Conservation (phyloP, 2,888 invertebrate genomes). For the Drosophila flavopinicola region DNA sequence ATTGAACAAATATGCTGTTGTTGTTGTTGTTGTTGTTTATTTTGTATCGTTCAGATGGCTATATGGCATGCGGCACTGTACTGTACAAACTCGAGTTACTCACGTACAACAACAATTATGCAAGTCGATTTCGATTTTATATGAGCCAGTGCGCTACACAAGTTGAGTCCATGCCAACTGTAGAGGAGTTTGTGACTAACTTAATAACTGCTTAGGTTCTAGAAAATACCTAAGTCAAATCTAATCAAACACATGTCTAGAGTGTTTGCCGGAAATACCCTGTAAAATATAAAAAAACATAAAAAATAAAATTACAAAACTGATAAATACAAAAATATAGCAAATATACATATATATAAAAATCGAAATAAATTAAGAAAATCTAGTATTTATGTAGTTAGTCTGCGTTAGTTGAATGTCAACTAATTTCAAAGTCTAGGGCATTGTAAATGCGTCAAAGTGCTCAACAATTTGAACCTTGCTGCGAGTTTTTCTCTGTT, state of each 20-base stretch:
- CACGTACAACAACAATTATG: constrained; percentile 70
- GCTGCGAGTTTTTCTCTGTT: constrained; percentile 2
- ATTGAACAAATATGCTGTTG: constrained; percentile 42
- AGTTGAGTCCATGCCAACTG: not conserved
- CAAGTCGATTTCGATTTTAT: constrained; percentile 67
- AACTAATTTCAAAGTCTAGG: not conserved
- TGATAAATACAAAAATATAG: no score
- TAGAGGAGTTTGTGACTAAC: not conserved
- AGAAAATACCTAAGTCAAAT: no score
- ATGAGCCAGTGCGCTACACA: constrained; percentile 38
- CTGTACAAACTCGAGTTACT: constrained; percentile 61
- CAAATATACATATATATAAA: no score
- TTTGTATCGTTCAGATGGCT: no score
- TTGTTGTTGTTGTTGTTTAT: constrained; percentile 26
- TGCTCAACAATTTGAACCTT: not conserved
- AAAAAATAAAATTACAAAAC: no score
- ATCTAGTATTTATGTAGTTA: no score
- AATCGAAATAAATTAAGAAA: no score
- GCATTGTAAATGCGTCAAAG: not conserved
- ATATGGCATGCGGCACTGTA: constrained; percentile 7
- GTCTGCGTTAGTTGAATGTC: not conserved
- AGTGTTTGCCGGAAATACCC: no score
- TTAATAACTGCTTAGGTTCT: no score
- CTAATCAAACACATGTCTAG: no score
- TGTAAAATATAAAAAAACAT: no score